Percentiles rank a stretch among this genome's conserved stretches.
These are phyloP conservation scores for Drosophila colorata DNA, from an alignment of 2,888 invertebrate genomes.

Conservation along the genomic window DNA sequence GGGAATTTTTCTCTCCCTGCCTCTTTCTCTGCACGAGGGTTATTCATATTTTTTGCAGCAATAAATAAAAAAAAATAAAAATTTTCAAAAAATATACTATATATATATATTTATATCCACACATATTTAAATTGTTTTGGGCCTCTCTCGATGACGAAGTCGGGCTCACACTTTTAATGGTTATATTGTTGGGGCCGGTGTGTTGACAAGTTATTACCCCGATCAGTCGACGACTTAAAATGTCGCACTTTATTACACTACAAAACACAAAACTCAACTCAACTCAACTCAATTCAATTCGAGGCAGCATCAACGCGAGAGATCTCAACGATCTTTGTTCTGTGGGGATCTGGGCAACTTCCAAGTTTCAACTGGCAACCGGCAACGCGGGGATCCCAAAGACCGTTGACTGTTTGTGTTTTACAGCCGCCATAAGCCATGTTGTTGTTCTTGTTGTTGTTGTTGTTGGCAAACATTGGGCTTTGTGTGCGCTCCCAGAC, in stretches of 20 bases:
- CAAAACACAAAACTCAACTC: constrained; percentile 76
- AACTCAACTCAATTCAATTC: constrained; percentile 33
- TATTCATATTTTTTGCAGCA: constrained; percentile 12
- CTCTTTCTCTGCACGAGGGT: constrained; percentile 22
- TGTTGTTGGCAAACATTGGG: constrained; percentile 76
- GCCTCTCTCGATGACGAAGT: constrained; percentile 56
- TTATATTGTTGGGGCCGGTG: constrained; percentile 67
- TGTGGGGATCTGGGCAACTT: constrained; percentile 2
- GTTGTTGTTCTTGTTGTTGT: constrained; percentile 38
- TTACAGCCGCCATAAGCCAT: constrained; percentile 64
- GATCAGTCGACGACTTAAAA: constrained; percentile 72
- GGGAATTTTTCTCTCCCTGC: background rate
- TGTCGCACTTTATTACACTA: constrained; percentile 79
- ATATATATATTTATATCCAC: constrained; percentile 27
- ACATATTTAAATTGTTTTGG: constrained; percentile 39
- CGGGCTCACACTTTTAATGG: constrained; percentile 53
- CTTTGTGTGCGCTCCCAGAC: constrained; percentile 77
- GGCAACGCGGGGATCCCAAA: constrained; percentile 35
- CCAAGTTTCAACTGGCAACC: constrained; percentile 18
- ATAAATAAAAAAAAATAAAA: constrained; percentile 36
- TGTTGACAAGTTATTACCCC: constrained; percentile 83
- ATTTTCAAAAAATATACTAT: constrained; percentile 22
- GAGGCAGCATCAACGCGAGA: constrained; percentile 26
- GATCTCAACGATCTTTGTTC: constrained; percentile 58
- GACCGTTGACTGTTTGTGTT: constrained; percentile 66